These are phyloP conservation scores for Hafferia zeledoni DNA, from an alignment of 2,797 vertebrate species.

Conservation along the genomic window DNA sequence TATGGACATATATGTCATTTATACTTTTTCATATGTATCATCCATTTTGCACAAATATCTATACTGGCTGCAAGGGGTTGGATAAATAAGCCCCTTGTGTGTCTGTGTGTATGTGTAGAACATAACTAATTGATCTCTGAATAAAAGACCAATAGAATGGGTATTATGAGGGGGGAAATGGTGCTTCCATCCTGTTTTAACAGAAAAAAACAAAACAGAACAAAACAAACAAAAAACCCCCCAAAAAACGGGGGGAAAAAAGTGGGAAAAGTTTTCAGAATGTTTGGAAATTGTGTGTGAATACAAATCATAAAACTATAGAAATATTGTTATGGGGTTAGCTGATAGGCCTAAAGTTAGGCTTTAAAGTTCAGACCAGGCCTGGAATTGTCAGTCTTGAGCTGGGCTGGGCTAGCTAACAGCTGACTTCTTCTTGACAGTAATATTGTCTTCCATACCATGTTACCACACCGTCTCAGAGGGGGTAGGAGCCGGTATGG, in stretches of 20 bases:
- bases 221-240: too few relatives aligned
- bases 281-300: accelerated
- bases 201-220: neutral
- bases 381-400: too few relatives aligned
- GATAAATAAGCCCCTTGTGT: neutral
- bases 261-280: neutral
- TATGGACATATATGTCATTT: neutral
- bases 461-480: too few relatives aligned
- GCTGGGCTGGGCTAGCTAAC: too few relatives aligned
- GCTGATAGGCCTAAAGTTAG: too few relatives aligned
- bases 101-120: neutral
- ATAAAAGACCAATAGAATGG: neutral
- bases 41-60: neutral
- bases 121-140: neutral
- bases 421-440: too few relatives aligned
- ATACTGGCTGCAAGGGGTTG: neutral
- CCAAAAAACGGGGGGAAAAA: neutral
- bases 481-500: too few relatives aligned
- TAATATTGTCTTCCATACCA: too few relatives aligned
- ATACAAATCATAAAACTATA: neutral
- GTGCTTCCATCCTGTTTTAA: neutral
- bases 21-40: neutral
- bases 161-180: neutral
- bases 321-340: too few relatives aligned
- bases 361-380: too few relatives aligned